Evolutionary conservation across 2,113 vertebrate species (phyloP).

Genomic region (Pungitius pungitius): DNA sequence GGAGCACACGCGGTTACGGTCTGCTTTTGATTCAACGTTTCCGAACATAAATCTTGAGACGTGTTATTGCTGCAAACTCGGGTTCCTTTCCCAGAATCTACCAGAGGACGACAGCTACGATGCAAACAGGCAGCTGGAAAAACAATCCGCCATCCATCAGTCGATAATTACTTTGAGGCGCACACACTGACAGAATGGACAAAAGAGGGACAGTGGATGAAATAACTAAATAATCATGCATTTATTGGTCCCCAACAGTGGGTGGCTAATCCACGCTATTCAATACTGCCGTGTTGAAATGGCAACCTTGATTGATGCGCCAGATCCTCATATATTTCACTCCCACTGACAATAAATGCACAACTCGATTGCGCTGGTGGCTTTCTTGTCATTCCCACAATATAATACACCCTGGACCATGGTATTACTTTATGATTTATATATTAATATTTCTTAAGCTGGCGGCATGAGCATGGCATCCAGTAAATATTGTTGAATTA

Average conservation of each 20-base stretch:
- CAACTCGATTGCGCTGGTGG: slow-evolving; percentile 69
- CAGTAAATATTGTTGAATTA: slow-evolving; percentile 70
- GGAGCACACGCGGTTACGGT: no score
- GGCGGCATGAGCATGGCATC: slow-evolving; percentile 52
- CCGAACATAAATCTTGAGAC: neutral
- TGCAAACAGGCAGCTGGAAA: slow-evolving; percentile 8
- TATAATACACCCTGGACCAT: slow-evolving; percentile 60
- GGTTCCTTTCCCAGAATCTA: neutral
- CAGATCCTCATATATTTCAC: slow-evolving; percentile 54
- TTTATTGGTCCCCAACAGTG: slow-evolving; percentile 68
- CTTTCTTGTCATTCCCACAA: slow-evolving; percentile 60
- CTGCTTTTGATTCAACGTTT: neutral
- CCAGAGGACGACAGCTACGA: neutral
- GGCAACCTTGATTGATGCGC: slow-evolving; percentile 70
- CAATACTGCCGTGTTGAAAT: slow-evolving; percentile 67
- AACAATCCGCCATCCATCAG: slow-evolving; percentile 52
- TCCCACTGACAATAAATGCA: slow-evolving; percentile 70
- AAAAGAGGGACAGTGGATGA: slow-evolving; percentile 43
- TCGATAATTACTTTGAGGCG: slow-evolving; percentile 66
- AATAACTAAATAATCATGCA: slow-evolving; percentile 30
- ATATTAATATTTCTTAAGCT: slow-evolving; percentile 74
- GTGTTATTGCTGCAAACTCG: neutral
- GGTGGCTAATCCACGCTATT: slow-evolving; percentile 73
- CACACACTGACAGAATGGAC: slow-evolving; percentile 50
- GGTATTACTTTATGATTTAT: slow-evolving; percentile 69